Evolutionary conservation across 2,113 vertebrate genomes (phyloP), one percentile per base, ranked within the genome.

Genomic region (Thryonomys swinderianus): DNA sequence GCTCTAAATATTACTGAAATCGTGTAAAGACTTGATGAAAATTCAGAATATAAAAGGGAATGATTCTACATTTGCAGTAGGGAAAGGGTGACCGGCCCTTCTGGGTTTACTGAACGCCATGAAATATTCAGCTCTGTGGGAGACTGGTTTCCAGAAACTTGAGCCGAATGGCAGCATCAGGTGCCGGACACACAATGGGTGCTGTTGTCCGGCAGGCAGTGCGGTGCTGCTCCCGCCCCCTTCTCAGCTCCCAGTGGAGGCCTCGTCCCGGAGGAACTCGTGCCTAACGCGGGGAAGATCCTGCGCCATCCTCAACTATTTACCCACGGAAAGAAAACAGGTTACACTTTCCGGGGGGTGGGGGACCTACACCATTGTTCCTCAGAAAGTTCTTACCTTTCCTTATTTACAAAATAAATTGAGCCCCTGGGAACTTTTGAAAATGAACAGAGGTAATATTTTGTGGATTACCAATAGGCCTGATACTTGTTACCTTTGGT

Each of bases 61-160:
- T 87, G 51, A 51, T 78, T 82, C 45, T 85, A 91, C 42, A 40
- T 88, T 71, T 40, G 64, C 83, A 67, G 5, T 2, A 73, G 11
- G n/a, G 64, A n/a, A 45, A 74, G 90, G 67, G 53, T 67, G n/a
- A 71, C 59, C 81, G 71, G 53, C 23, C 51, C n/a, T 83, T 89
- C 66, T 42, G 66, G 66, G 53, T 90, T 85, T 66, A 76, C 88
- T 73, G 30, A 37, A 27, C 20, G 78, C 57, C 53, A 89, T 97
- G 85, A 95, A 96, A 96, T 91, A 96, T 93, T 97, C 69, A 96
- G 86, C 48, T 78, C 78, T 78, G 45, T 14, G 42, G 84, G 88
- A 90, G 91, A 48, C 67, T 81, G 74, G 42, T 91, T 94, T 81
- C 69, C 88, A 95, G 97, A 94, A 93, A 97, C 67, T 5, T 81